phyloP scores from a whole-genome alignment of 2,888 invertebrate species.

The Melieria omissa region DNA sequence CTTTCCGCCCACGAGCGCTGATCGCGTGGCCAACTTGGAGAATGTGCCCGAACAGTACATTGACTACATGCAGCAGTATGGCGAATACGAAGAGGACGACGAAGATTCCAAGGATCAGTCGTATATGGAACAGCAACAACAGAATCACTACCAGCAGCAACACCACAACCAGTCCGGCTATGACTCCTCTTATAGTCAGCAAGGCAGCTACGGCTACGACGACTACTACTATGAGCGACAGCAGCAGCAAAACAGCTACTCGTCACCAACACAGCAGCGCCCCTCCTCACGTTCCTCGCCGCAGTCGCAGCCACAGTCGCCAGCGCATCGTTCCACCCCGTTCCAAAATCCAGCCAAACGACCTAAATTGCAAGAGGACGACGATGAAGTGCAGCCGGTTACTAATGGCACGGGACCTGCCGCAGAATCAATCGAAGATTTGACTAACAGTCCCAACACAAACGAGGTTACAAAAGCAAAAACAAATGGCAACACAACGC shows the following conservation, averaged over 20 bases:
- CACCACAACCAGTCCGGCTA: constrained; percentile 49
- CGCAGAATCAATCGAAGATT: constrained; percentile 40
- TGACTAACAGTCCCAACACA: constrained; percentile 32
- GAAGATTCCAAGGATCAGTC: constrained; percentile 44
- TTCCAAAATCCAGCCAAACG: constrained; percentile 44
- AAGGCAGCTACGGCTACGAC: constrained; percentile 41
- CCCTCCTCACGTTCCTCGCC: constrained; percentile 29
- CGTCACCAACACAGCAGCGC: constrained; percentile 9
- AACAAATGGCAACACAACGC: constrained; percentile 49
- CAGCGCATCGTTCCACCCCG: constrained; percentile 38
- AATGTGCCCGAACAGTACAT: constrained; percentile 61
- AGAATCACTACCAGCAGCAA: constrained; percentile 51
- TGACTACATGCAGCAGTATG: constrained; percentile 61
- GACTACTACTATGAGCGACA: constrained; percentile 56
- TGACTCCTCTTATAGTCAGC: constrained; percentile 37
- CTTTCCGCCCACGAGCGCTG: constrained; percentile 60
- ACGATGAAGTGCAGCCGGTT: constrained; percentile 45
- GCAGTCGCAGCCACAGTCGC: constrained; percentile 29
- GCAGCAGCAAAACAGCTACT: constrained; percentile 47
- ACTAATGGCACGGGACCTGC: constrained; percentile 27
- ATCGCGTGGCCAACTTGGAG: constrained; percentile 58
- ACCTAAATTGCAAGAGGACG: constrained; percentile 48
- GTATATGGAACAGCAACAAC: constrained; percentile 55
- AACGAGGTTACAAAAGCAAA: constrained; percentile 38
- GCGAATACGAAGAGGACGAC: constrained; percentile 62